Conservation (phyloP, 2,113 vertebrate genomes). For the Cebus imitator region DNA sequence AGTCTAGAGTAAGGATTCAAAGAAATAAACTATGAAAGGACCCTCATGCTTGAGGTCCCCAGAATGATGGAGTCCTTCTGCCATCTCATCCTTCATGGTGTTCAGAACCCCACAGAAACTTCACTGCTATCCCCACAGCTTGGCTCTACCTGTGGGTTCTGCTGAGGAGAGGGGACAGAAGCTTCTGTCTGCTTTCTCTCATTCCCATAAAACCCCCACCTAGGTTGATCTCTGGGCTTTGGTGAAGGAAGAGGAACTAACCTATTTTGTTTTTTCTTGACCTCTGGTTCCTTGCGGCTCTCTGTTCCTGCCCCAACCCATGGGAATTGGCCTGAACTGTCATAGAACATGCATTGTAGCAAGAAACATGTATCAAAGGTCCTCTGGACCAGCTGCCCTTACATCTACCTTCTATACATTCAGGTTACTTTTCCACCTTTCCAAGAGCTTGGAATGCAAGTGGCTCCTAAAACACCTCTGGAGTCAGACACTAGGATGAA, state of each 20-base stretch:
- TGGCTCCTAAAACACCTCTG: background rate
- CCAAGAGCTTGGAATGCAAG: background rate
- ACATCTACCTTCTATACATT: background rate
- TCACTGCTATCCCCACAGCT: background rate
- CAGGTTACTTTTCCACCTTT: background rate
- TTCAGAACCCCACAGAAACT: background rate
- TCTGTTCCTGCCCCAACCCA: background rate
- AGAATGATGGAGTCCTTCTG: background rate
- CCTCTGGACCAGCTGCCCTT: background rate
- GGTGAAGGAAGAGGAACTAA: conserved; percentile 9
- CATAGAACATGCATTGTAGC: background rate
- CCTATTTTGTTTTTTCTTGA: background rate
- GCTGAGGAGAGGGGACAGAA: too few species aligned
- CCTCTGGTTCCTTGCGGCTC: background rate
- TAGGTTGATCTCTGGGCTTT: background rate
- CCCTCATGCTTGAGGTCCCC: background rate
- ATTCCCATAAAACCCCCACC: background rate
- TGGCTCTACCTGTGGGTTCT: background rate
- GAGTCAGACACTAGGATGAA: background rate
- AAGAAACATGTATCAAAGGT: background rate
- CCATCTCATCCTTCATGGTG: background rate
- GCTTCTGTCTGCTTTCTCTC: background rate
- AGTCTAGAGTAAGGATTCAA: background rate
- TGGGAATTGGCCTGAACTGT: background rate
- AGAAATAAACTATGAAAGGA: background rate